A percentile compares a stretch with the other conserved stretches of the same genome.
These are phyloP conservation scores for Lasioglossum marginatum DNA, from an alignment of 2,888 invertebrate genomes.

Conservation along the genomic window DNA sequence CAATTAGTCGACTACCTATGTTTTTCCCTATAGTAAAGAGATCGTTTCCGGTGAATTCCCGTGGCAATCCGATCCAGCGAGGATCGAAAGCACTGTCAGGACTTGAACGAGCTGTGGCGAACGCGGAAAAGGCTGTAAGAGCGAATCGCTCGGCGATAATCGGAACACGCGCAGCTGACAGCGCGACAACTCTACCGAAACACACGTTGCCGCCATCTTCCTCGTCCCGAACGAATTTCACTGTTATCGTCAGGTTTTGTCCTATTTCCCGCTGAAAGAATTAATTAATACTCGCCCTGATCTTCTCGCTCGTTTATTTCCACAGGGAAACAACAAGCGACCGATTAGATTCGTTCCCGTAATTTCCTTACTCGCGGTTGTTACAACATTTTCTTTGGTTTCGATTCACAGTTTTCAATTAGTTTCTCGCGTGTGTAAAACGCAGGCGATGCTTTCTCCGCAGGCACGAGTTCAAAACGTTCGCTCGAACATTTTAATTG, in stretches of 20 bases:
- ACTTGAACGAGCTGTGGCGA: slow-evolving; percentile 25
- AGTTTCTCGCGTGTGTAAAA: neutral
- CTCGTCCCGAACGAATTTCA: neutral
- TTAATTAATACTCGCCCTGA: neutral
- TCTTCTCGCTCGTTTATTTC: neutral
- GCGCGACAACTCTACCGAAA: neutral
- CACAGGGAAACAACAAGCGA: neutral
- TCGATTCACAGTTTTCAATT: neutral
- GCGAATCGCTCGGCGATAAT: slow-evolving; percentile 39
- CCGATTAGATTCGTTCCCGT: neutral
- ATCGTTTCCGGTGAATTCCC: slow-evolving; percentile 36
- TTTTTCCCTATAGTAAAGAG: too few relatives aligned
- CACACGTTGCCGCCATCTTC: neutral
- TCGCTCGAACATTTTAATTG: neutral
- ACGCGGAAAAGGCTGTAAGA: slow-evolving; percentile 29
- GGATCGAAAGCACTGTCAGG: slow-evolving; percentile 45
- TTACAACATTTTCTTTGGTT: neutral
- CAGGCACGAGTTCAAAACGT: neutral
- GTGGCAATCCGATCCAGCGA: slow-evolving; percentile 26
- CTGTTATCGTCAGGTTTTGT: neutral
- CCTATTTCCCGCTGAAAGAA: neutral
- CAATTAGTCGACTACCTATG: too few relatives aligned
- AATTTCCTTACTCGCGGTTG: neutral
- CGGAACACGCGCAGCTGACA: slow-evolving; percentile 5
- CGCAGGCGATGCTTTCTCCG: neutral